A percentile compares a stretch with the other conserved stretches of the same genome.
These are phyloP conservation scores for Neotoma lepida DNA, from an alignment of 2,113 vertebrate species.

Conservation along the genomic window DNA sequence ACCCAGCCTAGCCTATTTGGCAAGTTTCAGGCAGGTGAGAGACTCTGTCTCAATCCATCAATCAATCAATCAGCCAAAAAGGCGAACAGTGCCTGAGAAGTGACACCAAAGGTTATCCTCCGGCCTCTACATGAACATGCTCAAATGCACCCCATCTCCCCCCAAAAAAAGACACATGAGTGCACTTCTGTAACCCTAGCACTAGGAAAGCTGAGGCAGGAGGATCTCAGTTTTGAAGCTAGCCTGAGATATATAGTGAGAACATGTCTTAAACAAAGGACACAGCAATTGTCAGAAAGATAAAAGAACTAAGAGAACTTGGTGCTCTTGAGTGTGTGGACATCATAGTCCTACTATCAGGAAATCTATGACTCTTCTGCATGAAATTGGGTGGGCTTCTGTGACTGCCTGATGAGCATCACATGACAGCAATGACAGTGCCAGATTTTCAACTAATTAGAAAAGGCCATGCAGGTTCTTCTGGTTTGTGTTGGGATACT, in stretches of 20 bases:
- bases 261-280: not conserved
- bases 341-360: not conserved
- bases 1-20: not conserved
- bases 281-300: not conserved
- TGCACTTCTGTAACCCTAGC: not conserved
- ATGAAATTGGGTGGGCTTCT: not conserved
- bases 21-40: not conserved
- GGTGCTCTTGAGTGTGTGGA: not conserved
- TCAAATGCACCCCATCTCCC: not conserved
- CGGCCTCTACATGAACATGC: too few relatives aligned
- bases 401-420: not conserved
- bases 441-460: not conserved
- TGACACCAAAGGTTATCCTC: not conserved
- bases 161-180: not conserved
- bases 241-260: not conserved
- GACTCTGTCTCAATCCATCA: not conserved
- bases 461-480: not conserved
- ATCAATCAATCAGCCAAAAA: not conserved
- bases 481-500: not conserved
- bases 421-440: not conserved
- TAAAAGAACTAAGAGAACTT: not conserved
- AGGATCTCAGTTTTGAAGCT: not conserved
- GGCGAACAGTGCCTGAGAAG: not conserved
- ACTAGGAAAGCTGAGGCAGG: not conserved
- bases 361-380: not conserved